Conservation (phyloP, 2,888 invertebrate species). For the Cheiracanthium punctorium region DNA sequence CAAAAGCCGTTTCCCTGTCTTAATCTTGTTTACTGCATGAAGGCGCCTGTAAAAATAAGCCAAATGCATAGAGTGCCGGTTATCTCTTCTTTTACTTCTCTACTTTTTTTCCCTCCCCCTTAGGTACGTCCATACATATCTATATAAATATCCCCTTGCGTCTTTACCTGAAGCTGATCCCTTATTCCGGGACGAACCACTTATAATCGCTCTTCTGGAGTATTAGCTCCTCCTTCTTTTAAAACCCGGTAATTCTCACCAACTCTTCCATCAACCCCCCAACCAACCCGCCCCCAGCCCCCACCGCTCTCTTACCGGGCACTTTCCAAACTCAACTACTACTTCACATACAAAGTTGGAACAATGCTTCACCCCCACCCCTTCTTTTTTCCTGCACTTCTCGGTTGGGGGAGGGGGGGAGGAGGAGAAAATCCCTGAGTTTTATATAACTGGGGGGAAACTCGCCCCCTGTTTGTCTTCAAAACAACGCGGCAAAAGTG, state of each 20-base stretch:
- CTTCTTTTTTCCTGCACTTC: no score
- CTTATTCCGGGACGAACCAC: slow-evolving; percentile 29
- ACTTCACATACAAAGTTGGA: slow-evolving; percentile 18
- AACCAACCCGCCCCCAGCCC: not conserved
- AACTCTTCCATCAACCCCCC: not conserved
- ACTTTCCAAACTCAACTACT: slow-evolving; percentile 45
- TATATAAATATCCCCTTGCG: not conserved
- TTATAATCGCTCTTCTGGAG: slow-evolving; percentile 62
- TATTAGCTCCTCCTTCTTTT: slow-evolving; percentile 59
- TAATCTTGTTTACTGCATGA: slow-evolving; percentile 66
- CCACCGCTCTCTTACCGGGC: not conserved
- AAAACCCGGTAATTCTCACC: slow-evolving; percentile 21
- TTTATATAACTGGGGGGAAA: no score
- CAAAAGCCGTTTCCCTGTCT: slow-evolving; percentile 57
- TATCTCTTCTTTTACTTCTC: slow-evolving; percentile 1
- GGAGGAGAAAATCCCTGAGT: no score
- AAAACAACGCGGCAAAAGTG: slow-evolving; percentile 16
- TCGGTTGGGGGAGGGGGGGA: no score
- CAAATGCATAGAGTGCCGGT: slow-evolving; percentile 2
- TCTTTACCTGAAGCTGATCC: slow-evolving; percentile 42
- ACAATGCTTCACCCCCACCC: no score
- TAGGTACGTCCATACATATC: no score
- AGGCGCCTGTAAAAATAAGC: slow-evolving; percentile 65
- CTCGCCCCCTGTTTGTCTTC: not conserved
- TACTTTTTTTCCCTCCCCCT: slow-evolving; percentile 13